phyloP scores from a whole-genome alignment of 2,797 vertebrate genomes.

The Knipowitschia caucasica region DNA sequence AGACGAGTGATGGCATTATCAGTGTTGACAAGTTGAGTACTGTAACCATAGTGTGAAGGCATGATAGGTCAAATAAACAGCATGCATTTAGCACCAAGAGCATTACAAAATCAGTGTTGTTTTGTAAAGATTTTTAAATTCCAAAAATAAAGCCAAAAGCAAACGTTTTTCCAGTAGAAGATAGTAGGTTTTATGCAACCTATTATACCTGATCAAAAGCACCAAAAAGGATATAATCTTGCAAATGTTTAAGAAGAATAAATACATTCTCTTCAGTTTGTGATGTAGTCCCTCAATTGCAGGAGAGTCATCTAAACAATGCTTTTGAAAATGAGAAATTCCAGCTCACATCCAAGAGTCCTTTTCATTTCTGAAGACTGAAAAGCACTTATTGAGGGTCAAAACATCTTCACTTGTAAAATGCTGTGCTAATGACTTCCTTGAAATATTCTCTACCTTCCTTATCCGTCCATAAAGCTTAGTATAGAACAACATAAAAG shows the following conservation, averaged over 20 bases:
- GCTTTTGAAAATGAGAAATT: too few relatives aligned
- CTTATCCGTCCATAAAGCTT: constrained; percentile 75
- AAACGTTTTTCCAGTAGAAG: constrained; percentile 86
- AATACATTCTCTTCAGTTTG: too few relatives aligned
- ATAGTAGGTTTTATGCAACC: constrained; percentile 69
- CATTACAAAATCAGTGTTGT: constrained; percentile 87
- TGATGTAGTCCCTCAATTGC: too few relatives aligned
- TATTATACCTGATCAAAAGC: constrained; percentile 79
- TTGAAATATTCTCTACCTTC: too few relatives aligned
- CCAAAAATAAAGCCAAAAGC: constrained; percentile 70
- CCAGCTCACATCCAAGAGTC: too few relatives aligned
- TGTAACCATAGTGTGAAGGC: constrained; percentile 73
- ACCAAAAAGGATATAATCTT: constrained; percentile 83
- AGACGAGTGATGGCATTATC: constrained; percentile 59
- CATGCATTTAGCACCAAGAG: constrained; percentile 89
- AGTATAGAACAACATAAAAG: constrained; percentile 58
- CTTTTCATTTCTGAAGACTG: too few relatives aligned
- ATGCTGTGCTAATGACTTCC: too few relatives aligned
- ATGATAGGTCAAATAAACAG: constrained; percentile 73
- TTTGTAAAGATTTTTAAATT: constrained; percentile 71
- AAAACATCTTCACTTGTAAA: too few relatives aligned
- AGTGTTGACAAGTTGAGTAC: constrained; percentile 53
- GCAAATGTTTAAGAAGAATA: constrained; percentile 73
- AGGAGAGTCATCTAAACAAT: too few relatives aligned
- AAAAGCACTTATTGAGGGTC: too few relatives aligned